Base-by-base conservation (phyloP, 2,888 invertebrate species). In the Ametastegia equiseti region DNA sequence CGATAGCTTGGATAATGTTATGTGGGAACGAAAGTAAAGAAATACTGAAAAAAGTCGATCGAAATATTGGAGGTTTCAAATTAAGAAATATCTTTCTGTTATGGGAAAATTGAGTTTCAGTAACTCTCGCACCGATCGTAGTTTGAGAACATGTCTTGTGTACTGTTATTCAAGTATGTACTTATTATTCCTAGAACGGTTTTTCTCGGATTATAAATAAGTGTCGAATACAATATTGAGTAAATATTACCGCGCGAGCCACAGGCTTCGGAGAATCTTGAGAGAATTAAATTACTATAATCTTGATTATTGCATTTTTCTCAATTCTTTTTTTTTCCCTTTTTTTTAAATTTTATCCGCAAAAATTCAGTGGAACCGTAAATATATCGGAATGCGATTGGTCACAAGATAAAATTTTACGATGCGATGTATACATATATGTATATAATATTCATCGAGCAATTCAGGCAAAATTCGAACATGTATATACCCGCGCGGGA, bases 181-280 rank as follows among this genome's bases (percentile, higher is more conserved):
- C n/a, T n/a, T n/a, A n/a, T n/a, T n/a, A n/a, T 39, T 67, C 65
- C 15, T n/a, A 39, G 65, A 67, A 39, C 36, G 39, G 45, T 71
- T 7, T 71, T 23, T 47, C 47, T 15, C 47, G 15, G 45, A 47
- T 71, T 71, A 47, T 47, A 36, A 42, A 47, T 71, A 47, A 71
- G 45, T 47, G 71, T 27, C 15, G 15, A 71, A 71, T 71, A 71
- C n/a, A n/a, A n/a, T 15, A 47, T 30, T n/a, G 27, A 47, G 47
- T 71, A 47, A 71, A 71, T 71, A 71, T 71, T 71, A n/a, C 6
- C 47, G 2, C 30, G 2, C n/a, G n/a, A n/a, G 45, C 47, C 15
- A 9, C 4, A 15, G 23, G 30, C 5, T 47, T 71, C 47, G n/a
- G 7, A 7, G 27, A 47, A 71, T 1, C n/a, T 45, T 45, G 27